Evolutionary conservation across 2,888 invertebrate species (phyloP).

Genomic region (Sympetrum striolatum): DNA sequence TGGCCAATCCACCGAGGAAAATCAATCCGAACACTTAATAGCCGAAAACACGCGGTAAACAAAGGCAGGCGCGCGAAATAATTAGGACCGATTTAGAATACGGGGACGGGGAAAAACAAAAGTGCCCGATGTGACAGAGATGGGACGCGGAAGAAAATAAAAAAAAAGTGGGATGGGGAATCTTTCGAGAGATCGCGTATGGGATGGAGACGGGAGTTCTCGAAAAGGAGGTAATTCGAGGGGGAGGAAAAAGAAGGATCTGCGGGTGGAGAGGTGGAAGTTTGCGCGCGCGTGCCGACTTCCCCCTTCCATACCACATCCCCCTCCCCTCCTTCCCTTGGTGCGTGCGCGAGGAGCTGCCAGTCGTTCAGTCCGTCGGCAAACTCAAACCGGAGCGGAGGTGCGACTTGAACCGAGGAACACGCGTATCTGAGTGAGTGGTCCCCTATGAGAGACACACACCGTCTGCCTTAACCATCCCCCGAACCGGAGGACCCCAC

Average conservation of each 20-base stretch:
- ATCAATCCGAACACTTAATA: too few relatives aligned
- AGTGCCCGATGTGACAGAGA: background rate
- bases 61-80: background rate
- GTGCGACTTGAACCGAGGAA: background rate
- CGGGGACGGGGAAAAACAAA: background rate
- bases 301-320: background rate
- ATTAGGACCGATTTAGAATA: background rate
- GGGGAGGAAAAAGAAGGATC: background rate
- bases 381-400: constrained; percentile 22
- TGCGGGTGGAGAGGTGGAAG: background rate
- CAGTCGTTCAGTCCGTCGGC: constrained; percentile 29
- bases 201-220: too few relatives aligned
- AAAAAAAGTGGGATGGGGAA: background rate
- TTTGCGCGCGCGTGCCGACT: constrained; percentile 16
- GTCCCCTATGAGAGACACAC: background rate
- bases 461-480: background rate
- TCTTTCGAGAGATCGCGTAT: too few relatives aligned
- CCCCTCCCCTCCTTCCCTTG: background rate
- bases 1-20: too few relatives aligned
- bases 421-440: background rate
- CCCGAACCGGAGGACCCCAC: background rate
- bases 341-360: background rate
- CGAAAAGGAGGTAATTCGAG: background rate
- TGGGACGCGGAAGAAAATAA: background rate
- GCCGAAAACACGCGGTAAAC: background rate